phyloP scores from a whole-genome alignment of 2,113 vertebrate species.

The Vidua macroura region DNA sequence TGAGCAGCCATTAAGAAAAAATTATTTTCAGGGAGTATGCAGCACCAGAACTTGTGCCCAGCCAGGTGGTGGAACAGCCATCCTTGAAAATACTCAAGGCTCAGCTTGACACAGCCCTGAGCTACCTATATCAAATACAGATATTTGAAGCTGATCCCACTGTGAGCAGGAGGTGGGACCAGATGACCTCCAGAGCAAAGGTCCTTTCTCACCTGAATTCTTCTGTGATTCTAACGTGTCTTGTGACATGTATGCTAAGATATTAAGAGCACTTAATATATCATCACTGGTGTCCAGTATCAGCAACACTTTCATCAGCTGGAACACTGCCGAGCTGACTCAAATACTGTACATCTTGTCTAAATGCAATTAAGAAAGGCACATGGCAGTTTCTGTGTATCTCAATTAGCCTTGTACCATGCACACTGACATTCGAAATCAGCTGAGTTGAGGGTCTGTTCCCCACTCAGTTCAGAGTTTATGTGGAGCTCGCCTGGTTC shows the following conservation, averaged over 20 bases:
- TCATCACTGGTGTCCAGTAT: conserved; percentile 42
- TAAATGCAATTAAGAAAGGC: conserved; percentile 35
- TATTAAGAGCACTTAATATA: conserved; percentile 1
- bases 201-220: conserved; percentile 30
- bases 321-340: conserved; percentile 21
- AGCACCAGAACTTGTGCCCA: background rate
- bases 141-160: background rate
- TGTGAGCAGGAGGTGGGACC: background rate
- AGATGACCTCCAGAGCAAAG: background rate
- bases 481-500: background rate
- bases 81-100: background rate
- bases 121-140: background rate
- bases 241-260: background rate
- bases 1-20: background rate
- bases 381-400: conserved; percentile 1
- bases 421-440: background rate
- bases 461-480: background rate
- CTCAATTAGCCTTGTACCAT: conserved; percentile 23
- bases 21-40: background rate
- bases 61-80: background rate
- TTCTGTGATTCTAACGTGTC: background rate
- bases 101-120: background rate
- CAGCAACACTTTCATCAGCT: conserved; percentile 32
- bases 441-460: background rate
- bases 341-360: conserved; percentile 38